Evolutionary conservation across 2,113 vertebrate species (phyloP).

Genomic region (Oenanthe oenanthe): DNA sequence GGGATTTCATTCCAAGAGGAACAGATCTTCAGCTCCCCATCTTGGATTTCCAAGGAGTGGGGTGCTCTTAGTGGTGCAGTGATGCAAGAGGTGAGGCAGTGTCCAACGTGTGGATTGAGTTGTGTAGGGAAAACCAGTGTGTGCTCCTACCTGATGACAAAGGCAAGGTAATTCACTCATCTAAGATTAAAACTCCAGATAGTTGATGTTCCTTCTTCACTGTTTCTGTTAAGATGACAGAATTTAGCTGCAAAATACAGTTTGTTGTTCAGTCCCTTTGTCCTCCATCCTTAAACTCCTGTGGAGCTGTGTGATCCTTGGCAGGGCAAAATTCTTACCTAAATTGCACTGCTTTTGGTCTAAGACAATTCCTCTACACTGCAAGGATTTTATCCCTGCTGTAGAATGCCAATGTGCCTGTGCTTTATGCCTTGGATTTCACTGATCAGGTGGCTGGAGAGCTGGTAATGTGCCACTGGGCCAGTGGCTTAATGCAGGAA

Average conservation of each 20-base stretch:
- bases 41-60: neutral
- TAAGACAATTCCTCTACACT: neutral
- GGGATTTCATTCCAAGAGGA: neutral
- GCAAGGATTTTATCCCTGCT: neutral
- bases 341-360: neutral
- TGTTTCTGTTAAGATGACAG: neutral
- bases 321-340: neutral
- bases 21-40: neutral
- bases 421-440: neutral
- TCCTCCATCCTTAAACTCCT: neutral
- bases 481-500: conserved; percentile 44
- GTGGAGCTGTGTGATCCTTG: neutral
- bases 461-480: conserved; percentile 11
- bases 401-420: neutral
- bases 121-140: neutral
- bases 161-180: neutral
- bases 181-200: neutral
- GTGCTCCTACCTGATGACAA: neutral
- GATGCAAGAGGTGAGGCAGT: neutral
- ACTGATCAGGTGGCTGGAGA: neutral
- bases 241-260: neutral
- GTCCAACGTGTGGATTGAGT: neutral
- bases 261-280: neutral
- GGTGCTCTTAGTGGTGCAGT: neutral
- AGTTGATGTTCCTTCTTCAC: neutral